phyloP scores from a whole-genome alignment of 2,113 vertebrate genomes.

The Fukomys damarensis region DNA sequence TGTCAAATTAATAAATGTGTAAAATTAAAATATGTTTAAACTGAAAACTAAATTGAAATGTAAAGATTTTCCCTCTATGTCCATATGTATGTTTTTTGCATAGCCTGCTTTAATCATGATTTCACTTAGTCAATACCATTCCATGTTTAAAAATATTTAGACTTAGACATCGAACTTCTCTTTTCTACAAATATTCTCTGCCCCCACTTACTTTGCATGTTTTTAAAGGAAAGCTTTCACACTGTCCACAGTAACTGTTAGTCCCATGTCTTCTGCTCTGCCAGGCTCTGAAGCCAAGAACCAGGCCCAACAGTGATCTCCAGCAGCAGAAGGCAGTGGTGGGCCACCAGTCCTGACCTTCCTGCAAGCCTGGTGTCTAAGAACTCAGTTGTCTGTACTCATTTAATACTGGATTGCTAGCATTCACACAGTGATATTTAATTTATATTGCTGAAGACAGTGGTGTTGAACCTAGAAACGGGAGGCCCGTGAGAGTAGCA shows the following conservation, averaged over 20 bases:
- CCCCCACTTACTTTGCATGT: neutral
- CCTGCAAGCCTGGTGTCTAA: neutral
- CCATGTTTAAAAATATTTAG: neutral
- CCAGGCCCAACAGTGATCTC: neutral
- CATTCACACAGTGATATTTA: neutral
- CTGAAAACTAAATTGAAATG: neutral
- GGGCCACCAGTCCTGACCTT: neutral
- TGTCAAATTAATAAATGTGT: constrained; percentile 7
- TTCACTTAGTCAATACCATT: neutral
- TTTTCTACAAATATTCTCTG: neutral
- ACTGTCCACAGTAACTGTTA: neutral
- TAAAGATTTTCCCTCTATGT: neutral
- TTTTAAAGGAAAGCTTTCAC: neutral
- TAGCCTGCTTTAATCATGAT: neutral
- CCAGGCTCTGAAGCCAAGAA: neutral
- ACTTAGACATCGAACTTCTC: neutral
- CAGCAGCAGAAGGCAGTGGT: neutral
- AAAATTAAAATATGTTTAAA: constrained; percentile 18
- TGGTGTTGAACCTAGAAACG: neutral
- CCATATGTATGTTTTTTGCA: neutral
- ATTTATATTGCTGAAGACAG: neutral
- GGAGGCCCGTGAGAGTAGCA: neutral
- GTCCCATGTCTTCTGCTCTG: neutral
- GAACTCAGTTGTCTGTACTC: neutral
- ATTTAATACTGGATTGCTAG: neutral